Percentiles rank a stretch among this genome's conserved stretches.
These are phyloP conservation scores for Eupithecia inturbata DNA, from an alignment of 2,888 invertebrate species.

Conservation along the genomic window DNA sequence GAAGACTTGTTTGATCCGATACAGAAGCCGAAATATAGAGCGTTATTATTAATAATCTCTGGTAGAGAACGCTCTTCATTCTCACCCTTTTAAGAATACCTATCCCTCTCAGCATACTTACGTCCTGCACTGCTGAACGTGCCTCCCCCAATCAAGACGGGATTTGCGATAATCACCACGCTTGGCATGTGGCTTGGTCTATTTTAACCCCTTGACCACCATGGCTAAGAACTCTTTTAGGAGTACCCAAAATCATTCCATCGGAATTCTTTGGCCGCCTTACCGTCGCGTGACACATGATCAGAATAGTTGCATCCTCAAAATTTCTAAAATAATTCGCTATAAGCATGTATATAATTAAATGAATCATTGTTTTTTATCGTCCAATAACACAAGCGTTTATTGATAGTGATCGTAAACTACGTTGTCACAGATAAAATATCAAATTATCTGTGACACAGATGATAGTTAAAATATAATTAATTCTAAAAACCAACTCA, in stretches of 20 bases:
- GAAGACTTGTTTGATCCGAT: conserved; percentile 20
- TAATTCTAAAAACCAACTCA: background rate
- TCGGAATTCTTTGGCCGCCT: too few relatives aligned
- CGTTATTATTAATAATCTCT: background rate
- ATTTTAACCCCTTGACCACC: too few relatives aligned
- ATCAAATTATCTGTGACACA: conserved; percentile 2
- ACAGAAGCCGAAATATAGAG: conserved; percentile 10
- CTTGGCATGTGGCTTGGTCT: too few relatives aligned
- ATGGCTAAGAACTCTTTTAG: too few relatives aligned
- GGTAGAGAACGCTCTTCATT: too few relatives aligned
- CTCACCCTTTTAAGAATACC: too few relatives aligned
- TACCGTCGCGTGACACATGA: background rate
- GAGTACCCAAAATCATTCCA: too few relatives aligned
- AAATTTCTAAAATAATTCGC: background rate
- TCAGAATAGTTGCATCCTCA: background rate
- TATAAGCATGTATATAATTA: background rate
- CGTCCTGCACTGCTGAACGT: too few relatives aligned
- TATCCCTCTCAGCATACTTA: too few relatives aligned
- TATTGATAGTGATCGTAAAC: background rate
- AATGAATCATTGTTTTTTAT: background rate
- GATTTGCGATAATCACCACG: too few relatives aligned
- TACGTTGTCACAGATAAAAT: background rate
- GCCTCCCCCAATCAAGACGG: too few relatives aligned
- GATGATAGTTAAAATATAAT: background rate
- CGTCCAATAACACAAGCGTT: background rate